These are phyloP conservation scores for Melinaea marsaeus DNA, from an alignment of 2,888 invertebrate species.

Conservation along the genomic window DNA sequence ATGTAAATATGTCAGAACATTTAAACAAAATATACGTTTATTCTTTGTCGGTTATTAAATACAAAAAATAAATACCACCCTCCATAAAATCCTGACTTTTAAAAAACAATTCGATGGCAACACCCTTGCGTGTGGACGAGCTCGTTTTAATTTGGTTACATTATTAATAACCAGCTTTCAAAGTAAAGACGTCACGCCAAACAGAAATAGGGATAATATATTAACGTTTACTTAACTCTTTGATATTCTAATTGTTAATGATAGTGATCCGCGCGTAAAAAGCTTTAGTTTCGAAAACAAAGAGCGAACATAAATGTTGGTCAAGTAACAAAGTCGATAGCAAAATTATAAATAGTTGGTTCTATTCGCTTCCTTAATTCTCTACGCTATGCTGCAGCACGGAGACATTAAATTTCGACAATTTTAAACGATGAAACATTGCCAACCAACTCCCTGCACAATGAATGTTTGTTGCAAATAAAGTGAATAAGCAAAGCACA, in stretches of 20 bases:
- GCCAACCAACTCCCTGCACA: slow-evolving; percentile 30
- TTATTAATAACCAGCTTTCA: slow-evolving; percentile 30
- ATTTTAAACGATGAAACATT: slow-evolving; percentile 32
- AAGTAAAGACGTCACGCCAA: slow-evolving; percentile 39
- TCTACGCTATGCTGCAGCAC: slow-evolving; percentile 9
- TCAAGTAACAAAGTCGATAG: background rate
- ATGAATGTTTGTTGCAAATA: slow-evolving; percentile 39
- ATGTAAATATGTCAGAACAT: no score
- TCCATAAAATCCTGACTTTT: slow-evolving; percentile 14
- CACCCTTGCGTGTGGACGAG: slow-evolving; percentile 47
- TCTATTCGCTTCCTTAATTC: slow-evolving; percentile 1
- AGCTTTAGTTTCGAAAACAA: background rate
- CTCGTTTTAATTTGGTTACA: slow-evolving; percentile 39
- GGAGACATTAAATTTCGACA: slow-evolving; percentile 29
- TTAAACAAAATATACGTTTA: background rate
- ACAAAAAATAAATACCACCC: slow-evolving; percentile 14
- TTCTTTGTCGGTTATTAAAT: background rate
- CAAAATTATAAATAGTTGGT: background rate
- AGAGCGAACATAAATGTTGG: slow-evolving; percentile 1
- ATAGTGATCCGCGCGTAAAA: background rate
- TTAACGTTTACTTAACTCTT: background rate
- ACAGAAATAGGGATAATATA: background rate
- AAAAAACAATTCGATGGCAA: slow-evolving; percentile 35
- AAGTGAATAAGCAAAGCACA: slow-evolving; percentile 38
- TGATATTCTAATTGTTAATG: background rate